Base-by-base conservation (phyloP, 1,140 invertebrate species). In the Anoplophora glabripennis region DNA sequence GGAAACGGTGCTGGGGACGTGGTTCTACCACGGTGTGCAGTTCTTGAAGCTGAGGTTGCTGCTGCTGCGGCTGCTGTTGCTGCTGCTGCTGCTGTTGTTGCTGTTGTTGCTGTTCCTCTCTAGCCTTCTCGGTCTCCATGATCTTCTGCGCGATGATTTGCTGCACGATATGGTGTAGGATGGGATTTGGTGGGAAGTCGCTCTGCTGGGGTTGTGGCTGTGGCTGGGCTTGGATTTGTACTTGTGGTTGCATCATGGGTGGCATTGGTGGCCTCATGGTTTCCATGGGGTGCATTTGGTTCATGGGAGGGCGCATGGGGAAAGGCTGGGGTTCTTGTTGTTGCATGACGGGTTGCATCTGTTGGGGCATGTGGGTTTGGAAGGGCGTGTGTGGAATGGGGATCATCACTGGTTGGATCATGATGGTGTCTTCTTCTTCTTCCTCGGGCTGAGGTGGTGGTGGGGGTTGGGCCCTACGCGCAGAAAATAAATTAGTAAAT, bases 321-420 rank as follows among this genome's bases (percentile, higher is more conserved):
- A 28, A 28, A 28, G 21, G 5, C 5, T 28, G 21, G 5, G 21
- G 21, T 45, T 59, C 57, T 45, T 46, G 59, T 9, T 58, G 59
- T 61, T 54, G 62, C 33, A 28, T 34, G 37, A 55, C 54, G 35
- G 57, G 59, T 34, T 57, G 62, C 40, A 48, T 59, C 37, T 63
- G 53, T 49, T 72, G 69, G 3, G 72, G 68, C 72, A 74, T 73
- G 40, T 74, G 72, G 2, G 72, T 73, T 12, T 67, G 65, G 65
- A 71, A 74, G 8, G 64, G 63, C 17, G 57, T 62, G 11, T 64
- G 67, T 11, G 70, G 71, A 28, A 75, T 67, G 33, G 73, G 73
- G 47, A 76, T 74, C 64, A 76, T 72, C 5, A 76, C 65, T 15
- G 74, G 73, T 65, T 75, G 73, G 38, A 76, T 74, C 71, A 75